Conservation (phyloP, 2,888 invertebrate species). For the Yponomeuta malinellus region DNA sequence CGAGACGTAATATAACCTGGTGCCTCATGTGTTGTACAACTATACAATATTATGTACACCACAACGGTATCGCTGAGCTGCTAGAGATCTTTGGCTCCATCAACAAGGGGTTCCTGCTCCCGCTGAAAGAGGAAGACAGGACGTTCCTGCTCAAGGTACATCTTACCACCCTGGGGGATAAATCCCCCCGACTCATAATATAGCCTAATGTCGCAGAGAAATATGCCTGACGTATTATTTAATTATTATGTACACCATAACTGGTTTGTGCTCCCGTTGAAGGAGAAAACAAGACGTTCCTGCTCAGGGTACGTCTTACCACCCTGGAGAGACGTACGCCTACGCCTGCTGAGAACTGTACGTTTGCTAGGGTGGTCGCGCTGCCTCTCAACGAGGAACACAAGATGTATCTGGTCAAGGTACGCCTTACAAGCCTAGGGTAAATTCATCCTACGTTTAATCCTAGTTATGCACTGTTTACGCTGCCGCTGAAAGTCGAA, state of each 20-base stretch:
- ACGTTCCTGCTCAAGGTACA: constrained; percentile 92
- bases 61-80: constrained; percentile 97
- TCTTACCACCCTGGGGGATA: constrained; percentile 1
- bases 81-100: constrained; percentile 98
- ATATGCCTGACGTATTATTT: too few species aligned
- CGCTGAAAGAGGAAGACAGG: constrained; percentile 98
- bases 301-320: constrained; percentile 81
- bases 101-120: constrained; percentile 98
- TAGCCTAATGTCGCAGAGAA: constrained; percentile 87
- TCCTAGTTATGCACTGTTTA: too few species aligned
- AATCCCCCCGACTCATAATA: too few species aligned
- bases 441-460: too few species aligned
- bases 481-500: too few species aligned
- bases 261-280: too few species aligned
- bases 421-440: constrained; percentile 32
- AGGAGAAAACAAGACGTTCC: constrained; percentile 90
- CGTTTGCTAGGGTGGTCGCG: constrained; percentile 84
- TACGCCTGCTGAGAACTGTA: constrained; percentile 92
- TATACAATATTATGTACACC: constrained; percentile 70
- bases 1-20: too few species aligned
- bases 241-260: too few species aligned
- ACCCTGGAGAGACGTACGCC: not conserved
- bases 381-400: constrained; percentile 98
- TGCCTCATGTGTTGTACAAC: too few species aligned
- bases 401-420: constrained; percentile 96